Base-by-base conservation (phyloP, 2,888 invertebrate genomes). In the Ophion costatus region DNA sequence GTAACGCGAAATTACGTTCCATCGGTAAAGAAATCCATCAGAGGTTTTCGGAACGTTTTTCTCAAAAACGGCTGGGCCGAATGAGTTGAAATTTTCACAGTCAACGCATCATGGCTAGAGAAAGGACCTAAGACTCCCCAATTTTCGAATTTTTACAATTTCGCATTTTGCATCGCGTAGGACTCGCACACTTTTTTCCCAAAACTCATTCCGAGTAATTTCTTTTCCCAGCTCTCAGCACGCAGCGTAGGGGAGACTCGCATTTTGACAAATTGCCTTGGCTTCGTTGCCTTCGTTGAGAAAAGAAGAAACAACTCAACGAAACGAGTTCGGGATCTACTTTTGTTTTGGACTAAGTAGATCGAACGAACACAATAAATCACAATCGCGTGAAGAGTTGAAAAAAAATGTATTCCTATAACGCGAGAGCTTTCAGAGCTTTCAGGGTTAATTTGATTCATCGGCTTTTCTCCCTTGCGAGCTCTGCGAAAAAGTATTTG, bases 311-410 rank as follows among this genome's bases (percentile, higher is more conserved):
- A 64, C 22, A 42, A 22, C 38, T 17, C 22, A 17, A 63, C 17
- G 42, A 42, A 61, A 45, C 33, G 63, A 71, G 64, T 64, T 38
- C 33, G 42, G 3, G 20, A 4, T 64, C 64, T 74, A 56, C 63
- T 57, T 67, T 42, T 45, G 20, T 42, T 64, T 14, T 56, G 29
- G 29, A 29, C 3, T 29, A 76, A 66, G 64, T 56, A 51, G 9
- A 66, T 29, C 9, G 57, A 42, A 77, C 22, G 56, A 42, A 57
- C 29, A n/a, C 67, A 9, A 69, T 57, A 51, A 77, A 67, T 67
- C 67, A 42, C 67, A 67, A 57, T 67, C 57, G n/a, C 42, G 29
- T 69, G 22, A 29, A 76, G n/a, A 67, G 56, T 20, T 42, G 7
- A 14, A 6, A 17, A 59, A 76, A 77, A 63, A 22, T 7, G 0